Conservation (phyloP, 2,113 vertebrate genomes). For the Caloenas nicobarica region DNA sequence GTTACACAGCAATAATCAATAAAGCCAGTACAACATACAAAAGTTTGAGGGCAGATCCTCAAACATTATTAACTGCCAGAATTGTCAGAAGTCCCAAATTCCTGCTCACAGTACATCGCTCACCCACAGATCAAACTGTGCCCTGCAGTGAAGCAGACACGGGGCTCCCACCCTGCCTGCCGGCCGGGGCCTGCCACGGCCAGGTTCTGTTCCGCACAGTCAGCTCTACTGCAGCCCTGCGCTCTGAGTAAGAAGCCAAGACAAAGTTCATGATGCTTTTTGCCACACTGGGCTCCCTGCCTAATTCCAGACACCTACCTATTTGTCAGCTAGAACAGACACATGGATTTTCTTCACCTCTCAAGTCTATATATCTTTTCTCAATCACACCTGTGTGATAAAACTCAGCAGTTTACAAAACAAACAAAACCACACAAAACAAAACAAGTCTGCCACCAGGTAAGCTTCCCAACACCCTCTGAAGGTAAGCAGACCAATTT, state of each 20-base stretch:
- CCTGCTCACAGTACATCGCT: not conserved
- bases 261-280: not conserved
- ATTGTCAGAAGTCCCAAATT: not conserved
- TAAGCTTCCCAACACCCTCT: not conserved
- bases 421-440: not conserved
- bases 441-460: not conserved
- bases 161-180: not conserved
- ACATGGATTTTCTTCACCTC: not conserved
- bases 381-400: not conserved
- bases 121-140: not conserved
- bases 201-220: not conserved
- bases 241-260: not conserved
- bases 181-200: not conserved
- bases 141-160: not conserved
- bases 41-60: not conserved
- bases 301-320: not conserved
- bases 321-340: not conserved
- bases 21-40: not conserved
- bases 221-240: not conserved
- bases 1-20: not conserved
- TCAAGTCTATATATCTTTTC: not conserved
- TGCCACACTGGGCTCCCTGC: not conserved
- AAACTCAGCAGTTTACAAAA: not conserved
- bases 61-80: not conserved
- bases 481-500: not conserved